Percentiles rank a stretch among this genome's conserved stretches.
Evolutionary conservation across 2,797 vertebrate species (phyloP).

Genomic region (Melanotaenia pygmaea): DNA sequence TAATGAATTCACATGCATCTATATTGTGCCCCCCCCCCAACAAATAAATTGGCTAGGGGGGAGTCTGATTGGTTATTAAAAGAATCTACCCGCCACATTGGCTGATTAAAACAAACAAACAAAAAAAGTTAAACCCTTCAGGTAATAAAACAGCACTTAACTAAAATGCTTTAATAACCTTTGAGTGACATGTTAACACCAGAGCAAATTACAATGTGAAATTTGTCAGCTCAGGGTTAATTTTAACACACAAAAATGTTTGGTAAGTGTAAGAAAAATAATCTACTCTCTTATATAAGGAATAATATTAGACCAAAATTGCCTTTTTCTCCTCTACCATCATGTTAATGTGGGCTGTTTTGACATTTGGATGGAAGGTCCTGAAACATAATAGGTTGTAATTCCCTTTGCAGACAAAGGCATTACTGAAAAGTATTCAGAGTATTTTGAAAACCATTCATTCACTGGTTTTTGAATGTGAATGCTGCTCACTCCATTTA

Average conservation of each 20-base stretch:
- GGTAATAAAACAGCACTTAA: background rate
- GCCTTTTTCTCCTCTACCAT: background rate
- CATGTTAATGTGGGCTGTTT: background rate
- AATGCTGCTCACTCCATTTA: slow-evolving; percentile 54
- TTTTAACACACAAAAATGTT: background rate
- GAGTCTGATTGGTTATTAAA: too few relatives aligned
- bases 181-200: too few relatives aligned
- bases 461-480: slow-evolving; percentile 23
- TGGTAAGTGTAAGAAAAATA: background rate
- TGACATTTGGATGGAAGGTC: background rate
- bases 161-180: background rate
- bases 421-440: slow-evolving; percentile 33
- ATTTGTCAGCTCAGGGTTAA: too few relatives aligned
- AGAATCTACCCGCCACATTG: too few relatives aligned
- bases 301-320: background rate
- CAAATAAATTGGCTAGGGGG: too few relatives aligned
- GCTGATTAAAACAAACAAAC: too few relatives aligned
- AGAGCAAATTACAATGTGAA: too few relatives aligned
- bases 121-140: too few relatives aligned
- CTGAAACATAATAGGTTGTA: background rate
- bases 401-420: slow-evolving; percentile 17
- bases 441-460: slow-evolving; percentile 23
- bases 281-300: background rate
- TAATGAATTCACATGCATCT: too few relatives aligned
- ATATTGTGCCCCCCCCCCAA: too few relatives aligned